These are phyloP conservation scores for Tinea semifulvella DNA, from an alignment of 2,888 invertebrate species.

Conservation along the genomic window DNA sequence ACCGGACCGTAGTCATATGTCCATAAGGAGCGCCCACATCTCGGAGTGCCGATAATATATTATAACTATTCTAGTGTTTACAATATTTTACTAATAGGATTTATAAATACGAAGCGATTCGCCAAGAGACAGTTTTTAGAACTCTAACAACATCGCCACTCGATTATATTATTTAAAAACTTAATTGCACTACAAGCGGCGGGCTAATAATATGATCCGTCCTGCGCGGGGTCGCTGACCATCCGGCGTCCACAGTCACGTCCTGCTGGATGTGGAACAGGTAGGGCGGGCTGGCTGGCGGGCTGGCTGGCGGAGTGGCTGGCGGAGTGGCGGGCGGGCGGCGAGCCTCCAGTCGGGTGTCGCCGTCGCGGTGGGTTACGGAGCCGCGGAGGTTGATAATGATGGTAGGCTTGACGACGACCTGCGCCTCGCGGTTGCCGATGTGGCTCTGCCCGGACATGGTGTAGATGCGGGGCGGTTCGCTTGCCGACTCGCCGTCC, in stretches of 20 bases:
- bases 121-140: too few species aligned
- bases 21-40: too few species aligned
- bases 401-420: constrained; percentile 55
- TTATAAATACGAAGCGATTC: too few species aligned
- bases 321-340: constrained; percentile 19
- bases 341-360: constrained; percentile 39
- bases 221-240: not conserved
- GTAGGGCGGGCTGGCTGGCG: constrained; percentile 32
- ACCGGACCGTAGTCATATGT: too few species aligned
- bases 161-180: too few species aligned
- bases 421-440: constrained; percentile 55
- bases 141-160: too few species aligned
- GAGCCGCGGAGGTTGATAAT: constrained; percentile 55
- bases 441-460: constrained; percentile 58
- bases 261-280: constrained; percentile 59
- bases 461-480: constrained; percentile 35
- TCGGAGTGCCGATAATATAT: too few species aligned
- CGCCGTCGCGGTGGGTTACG: constrained; percentile 46
- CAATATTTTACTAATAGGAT: too few species aligned
- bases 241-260: constrained; percentile 35
- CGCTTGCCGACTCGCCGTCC: constrained; percentile 20
- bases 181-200: too few species aligned
- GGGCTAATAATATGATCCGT: too few species aligned
- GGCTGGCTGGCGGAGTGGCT: constrained; percentile 27
- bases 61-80: too few species aligned